These are phyloP conservation scores for Coccyzus lansbergi DNA, from an alignment of 2,797 vertebrate genomes.

Conservation along the genomic window DNA sequence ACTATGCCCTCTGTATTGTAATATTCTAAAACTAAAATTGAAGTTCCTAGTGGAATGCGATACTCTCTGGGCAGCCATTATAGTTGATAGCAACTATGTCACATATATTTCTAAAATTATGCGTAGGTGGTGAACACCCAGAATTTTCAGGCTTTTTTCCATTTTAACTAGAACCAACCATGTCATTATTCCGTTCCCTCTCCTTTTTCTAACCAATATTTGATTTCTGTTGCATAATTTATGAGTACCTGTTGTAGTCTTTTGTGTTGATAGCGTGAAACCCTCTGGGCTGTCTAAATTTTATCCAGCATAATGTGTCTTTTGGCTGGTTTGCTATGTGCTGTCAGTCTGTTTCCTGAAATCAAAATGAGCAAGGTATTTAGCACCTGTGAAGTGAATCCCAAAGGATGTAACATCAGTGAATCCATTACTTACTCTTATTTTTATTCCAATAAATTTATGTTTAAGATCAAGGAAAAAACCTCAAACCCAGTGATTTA, in stretches of 20 bases:
- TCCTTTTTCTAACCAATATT: not conserved
- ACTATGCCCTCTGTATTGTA: not conserved
- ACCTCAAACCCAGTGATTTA: not conserved
- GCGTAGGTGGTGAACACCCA: not conserved
- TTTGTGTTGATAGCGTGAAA: constrained; percentile 60
- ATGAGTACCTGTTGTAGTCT: constrained; percentile 62
- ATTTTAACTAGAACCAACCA: constrained; percentile 49
- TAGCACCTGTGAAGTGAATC: constrained; percentile 48
- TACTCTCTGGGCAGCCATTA: constrained; percentile 25
- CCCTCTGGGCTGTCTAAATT: constrained; percentile 71
- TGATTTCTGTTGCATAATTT: constrained; percentile 56
- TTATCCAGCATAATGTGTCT: constrained; percentile 56
- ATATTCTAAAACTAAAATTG: constrained; percentile 63
- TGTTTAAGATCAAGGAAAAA: not conserved
- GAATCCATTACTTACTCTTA: constrained; percentile 25
- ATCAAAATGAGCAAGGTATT: constrained; percentile 62
- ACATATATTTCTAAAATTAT: constrained; percentile 23
- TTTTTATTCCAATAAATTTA: constrained; percentile 8
- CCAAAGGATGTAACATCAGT: constrained; percentile 47
- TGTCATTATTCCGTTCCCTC: constrained; percentile 6
- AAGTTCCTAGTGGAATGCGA: constrained; percentile 47
- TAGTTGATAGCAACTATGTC: constrained; percentile 57
- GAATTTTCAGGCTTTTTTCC: constrained; percentile 40
- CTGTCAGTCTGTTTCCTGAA: constrained; percentile 61
- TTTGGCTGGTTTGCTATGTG: constrained; percentile 29